A percentile compares a stretch with the other conserved stretches of the same genome.
Evolutionary conservation across 1,140 invertebrate species (phyloP).

Genomic region (Arctopsyche grandis): DNA sequence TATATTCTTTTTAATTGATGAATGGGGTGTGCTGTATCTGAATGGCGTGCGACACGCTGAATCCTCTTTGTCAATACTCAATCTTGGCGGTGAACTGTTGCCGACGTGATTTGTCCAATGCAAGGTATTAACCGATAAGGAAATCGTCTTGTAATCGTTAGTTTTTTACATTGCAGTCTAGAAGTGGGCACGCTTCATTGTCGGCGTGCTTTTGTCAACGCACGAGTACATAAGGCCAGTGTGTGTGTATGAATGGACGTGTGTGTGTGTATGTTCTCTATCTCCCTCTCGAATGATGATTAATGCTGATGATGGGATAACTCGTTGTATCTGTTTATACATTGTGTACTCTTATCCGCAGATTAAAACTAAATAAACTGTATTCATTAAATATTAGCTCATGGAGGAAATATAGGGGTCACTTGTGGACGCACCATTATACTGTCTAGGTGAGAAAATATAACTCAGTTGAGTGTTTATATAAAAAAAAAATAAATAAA

Average conservation of each 20-base stretch:
- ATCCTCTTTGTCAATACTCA: too few species aligned
- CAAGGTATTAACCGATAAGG: background rate
- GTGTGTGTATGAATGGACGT: background rate
- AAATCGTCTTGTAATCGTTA: background rate
- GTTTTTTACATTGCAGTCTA: background rate
- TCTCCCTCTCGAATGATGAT: constrained; percentile 12
- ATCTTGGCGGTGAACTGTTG: background rate
- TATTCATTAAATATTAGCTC: constrained; percentile 17
- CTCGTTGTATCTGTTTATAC: background rate
- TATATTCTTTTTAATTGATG: background rate
- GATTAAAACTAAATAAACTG: constrained; percentile 6
- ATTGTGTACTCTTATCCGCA: background rate
- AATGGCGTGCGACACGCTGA: too few species aligned
- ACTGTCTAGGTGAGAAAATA: constrained; percentile 1
- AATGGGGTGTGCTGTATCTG: too few species aligned
- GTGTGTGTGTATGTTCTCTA: background rate
- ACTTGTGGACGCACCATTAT: constrained; percentile 19
- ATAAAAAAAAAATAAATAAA: constrained; percentile 1
- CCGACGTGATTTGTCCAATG: background rate
- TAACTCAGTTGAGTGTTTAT: constrained; percentile 12
- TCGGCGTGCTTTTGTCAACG: background rate
- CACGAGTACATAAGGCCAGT: background rate
- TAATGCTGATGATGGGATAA: background rate
- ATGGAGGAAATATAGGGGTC: constrained; percentile 8
- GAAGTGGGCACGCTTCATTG: background rate